Conservation (phyloP, 2,113 vertebrate genomes). For the Papio anubis region DNA sequence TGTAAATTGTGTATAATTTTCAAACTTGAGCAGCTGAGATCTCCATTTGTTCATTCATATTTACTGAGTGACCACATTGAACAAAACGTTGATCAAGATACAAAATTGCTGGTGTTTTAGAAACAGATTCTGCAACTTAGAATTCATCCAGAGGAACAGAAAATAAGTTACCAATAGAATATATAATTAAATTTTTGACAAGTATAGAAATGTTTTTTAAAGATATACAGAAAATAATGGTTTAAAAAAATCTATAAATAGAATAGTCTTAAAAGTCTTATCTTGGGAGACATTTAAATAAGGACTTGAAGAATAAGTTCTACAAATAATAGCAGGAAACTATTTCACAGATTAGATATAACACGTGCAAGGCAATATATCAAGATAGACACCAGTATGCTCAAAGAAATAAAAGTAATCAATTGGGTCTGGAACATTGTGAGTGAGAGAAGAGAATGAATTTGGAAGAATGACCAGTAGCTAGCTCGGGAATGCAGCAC, state of each 20-base stretch:
- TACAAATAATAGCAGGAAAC: not conserved
- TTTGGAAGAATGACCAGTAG: not conserved
- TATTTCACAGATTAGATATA: not conserved
- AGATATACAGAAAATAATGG: not conserved
- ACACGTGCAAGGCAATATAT: not conserved
- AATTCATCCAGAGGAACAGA: rapidly evolving
- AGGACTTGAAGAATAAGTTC: not conserved
- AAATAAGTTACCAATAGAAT: not conserved
- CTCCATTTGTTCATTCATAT: not conserved
- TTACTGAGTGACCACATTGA: not conserved
- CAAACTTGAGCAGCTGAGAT: not conserved
- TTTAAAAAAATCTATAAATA: not conserved
- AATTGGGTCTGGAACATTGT: not conserved
- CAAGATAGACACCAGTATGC: not conserved
- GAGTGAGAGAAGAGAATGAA: not conserved
- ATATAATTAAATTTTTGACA: not conserved
- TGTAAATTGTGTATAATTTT: not conserved
- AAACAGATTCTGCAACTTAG: not conserved
- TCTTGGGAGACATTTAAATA: not conserved
- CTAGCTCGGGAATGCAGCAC: not conserved
- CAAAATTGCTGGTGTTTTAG: not conserved
- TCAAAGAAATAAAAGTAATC: not conserved
- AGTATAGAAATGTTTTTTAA: not conserved
- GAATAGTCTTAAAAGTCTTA: not conserved
- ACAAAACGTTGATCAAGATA: not conserved